Conservation (phyloP, 1,140 invertebrate genomes). For the Drosophila lacertosa region DNA sequence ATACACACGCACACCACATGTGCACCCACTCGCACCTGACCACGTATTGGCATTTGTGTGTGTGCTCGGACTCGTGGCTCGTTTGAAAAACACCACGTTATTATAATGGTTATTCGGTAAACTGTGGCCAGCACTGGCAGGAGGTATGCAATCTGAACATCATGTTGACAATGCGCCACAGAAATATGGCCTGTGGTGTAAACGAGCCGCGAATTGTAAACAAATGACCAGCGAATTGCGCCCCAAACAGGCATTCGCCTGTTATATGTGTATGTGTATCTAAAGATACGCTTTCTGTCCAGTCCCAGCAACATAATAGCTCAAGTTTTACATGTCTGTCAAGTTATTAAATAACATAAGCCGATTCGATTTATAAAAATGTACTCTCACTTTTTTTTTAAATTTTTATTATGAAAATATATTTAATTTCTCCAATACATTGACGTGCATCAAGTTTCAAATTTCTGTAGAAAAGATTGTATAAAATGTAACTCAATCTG, state of each 20-base stretch:
- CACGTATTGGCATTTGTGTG: background rate
- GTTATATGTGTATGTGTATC: background rate
- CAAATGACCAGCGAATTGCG: constrained; percentile 53
- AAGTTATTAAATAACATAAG: too few relatives aligned
- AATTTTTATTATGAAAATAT: too few relatives aligned
- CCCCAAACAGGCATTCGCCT: constrained; percentile 13
- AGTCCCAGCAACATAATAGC: too few relatives aligned
- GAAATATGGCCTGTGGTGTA: constrained; percentile 46
- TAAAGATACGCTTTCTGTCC: background rate
- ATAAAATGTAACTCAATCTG: too few relatives aligned
- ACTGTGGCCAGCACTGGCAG: constrained; percentile 47
- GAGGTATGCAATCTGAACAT: constrained; percentile 47
- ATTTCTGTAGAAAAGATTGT: too few relatives aligned
- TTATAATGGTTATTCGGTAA: constrained; percentile 71
- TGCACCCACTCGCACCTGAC: constrained; percentile 12
- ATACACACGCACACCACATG: background rate
- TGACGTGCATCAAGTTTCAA: too few relatives aligned
- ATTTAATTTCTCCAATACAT: too few relatives aligned
- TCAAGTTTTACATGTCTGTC: too few relatives aligned
- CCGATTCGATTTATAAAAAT: too few relatives aligned
- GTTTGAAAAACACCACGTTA: constrained; percentile 44
- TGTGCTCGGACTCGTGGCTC: background rate
- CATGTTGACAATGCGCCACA: constrained; percentile 68
- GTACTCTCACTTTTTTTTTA: too few relatives aligned
- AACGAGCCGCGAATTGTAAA: constrained; percentile 71